A percentile compares a stretch with the other conserved stretches of the same genome.
phyloP scores from a whole-genome alignment of 2,888 invertebrate genomes.

The Tinea trinotella region DNA sequence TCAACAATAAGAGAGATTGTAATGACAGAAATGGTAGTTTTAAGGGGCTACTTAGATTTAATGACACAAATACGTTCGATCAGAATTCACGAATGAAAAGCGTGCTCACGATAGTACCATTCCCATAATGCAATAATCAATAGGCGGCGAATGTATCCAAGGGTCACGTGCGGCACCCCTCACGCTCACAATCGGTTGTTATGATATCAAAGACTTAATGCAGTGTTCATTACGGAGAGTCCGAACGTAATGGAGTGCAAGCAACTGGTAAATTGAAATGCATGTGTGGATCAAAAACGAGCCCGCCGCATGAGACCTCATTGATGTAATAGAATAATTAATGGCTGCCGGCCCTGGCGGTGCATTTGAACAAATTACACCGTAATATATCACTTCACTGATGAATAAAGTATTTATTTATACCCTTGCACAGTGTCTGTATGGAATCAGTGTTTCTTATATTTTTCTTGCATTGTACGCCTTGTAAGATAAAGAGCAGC shows the following conservation, averaged over 20 bases:
- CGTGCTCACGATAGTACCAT: conserved; percentile 17
- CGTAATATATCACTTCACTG: conserved; percentile 3
- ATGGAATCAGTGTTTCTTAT: not conserved
- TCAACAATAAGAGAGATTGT: not conserved
- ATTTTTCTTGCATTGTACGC: not conserved
- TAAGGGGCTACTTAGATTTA: conserved; percentile 3
- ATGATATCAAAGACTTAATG: conserved; percentile 2
- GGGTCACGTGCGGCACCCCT: conserved; percentile 16
- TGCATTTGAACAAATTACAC: conserved; percentile 17
- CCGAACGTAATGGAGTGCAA: conserved; percentile 5
- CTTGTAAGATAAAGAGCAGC: not conserved
- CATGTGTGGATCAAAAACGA: conserved; percentile 29
- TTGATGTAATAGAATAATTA: conserved; percentile 65
- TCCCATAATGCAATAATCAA: conserved; percentile 18
- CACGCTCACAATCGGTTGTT: conserved; percentile 6
- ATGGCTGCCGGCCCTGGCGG: conserved; percentile 45
- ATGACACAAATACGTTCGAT: conserved; percentile 12
- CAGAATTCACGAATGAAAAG: conserved; percentile 12
- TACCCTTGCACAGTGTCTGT: not conserved
- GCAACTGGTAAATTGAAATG: conserved; percentile 12
- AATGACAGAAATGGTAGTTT: not conserved
- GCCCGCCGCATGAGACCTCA: conserved; percentile 46
- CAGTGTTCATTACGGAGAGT: not conserved
- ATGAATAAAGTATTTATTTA: conserved; percentile 1
- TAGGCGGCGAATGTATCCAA: conserved; percentile 10